Conservation (phyloP, 2,113 vertebrate genomes). For the Bombycilla garrulus region DNA sequence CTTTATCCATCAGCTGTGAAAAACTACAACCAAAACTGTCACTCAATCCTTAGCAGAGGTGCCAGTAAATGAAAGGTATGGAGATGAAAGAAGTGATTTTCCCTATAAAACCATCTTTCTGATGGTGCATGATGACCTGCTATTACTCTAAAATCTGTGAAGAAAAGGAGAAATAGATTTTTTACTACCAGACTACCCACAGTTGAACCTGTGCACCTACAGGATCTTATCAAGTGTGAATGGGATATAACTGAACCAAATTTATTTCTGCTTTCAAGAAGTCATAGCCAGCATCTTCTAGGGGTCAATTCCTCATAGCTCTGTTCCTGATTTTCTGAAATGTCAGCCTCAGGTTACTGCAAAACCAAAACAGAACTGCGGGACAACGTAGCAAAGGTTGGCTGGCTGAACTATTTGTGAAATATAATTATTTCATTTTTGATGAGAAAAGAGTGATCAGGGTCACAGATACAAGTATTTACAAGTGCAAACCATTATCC, state of each 20-base stretch:
- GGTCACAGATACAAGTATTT: constrained; percentile 56
- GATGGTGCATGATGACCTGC: not conserved
- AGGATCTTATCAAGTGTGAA: not conserved
- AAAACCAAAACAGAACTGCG: not conserved
- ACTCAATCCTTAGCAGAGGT: not conserved
- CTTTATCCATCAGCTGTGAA: not conserved
- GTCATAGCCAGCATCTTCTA: not conserved
- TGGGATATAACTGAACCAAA: not conserved
- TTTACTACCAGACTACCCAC: not conserved
- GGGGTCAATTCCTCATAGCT: not conserved
- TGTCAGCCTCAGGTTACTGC: not conserved
- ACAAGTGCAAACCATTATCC: constrained; percentile 61
- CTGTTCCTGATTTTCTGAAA: not conserved
- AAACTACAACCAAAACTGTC: not conserved
- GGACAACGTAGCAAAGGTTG: not conserved
- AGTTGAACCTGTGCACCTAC: not conserved
- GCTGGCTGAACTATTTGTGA: constrained; percentile 10
- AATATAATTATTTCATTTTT: constrained; percentile 46
- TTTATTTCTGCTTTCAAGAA: not conserved
- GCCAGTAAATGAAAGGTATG: not conserved
- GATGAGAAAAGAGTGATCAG: constrained; percentile 45
- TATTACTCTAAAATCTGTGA: not conserved
- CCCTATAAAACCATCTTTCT: not conserved
- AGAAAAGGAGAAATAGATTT: not conserved
- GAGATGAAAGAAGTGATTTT: not conserved